Base-by-base conservation (phyloP, 2,113 vertebrate species). In the Pongo abelii region DNA sequence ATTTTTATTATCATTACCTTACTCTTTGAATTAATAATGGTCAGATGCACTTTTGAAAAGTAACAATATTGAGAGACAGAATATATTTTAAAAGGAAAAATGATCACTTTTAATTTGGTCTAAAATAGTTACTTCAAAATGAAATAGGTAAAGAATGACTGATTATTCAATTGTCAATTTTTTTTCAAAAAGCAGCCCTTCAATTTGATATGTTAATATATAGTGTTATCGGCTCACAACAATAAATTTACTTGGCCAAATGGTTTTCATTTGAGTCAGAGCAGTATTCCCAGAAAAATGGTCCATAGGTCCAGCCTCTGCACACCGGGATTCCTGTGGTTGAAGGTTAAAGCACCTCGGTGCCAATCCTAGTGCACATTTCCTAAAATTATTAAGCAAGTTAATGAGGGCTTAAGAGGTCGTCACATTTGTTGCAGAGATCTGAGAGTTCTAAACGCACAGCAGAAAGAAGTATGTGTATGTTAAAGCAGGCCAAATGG, bases 21-120 rank as follows among this genome's bases (percentile, higher is more conserved):
- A n/a, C 38, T 57, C n/a, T 84, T 74, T 81, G 89, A 92, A 27
- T 85, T 91, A 90, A 94, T 32, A 30, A 84, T 67, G 13, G 35
- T 75, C 48, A 85, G 72, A 92, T 35, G 4, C 17, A 89, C 59
- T 88, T 92, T 89, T 46, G 40, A 85, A 96, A 97, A 96, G 40
- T n/a, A 89, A 78, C 23, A 69, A 81, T 64, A 61, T 8, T 38
- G 70, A 89, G 27, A 38, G 13, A 18, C 5, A 64, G 14, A 69
- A 94, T 69, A 69, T 74, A 79, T 57, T 86, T 95, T 17, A 75
- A 78, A 69, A 69, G 48, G 69, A 46, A 84, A 96, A 96, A 61
- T n/a, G 2, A 52, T 38, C n/a, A 20, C 11, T 93, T 97, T 94
- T 74, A 75, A 84, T 69, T 93, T 87, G 32, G 30, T 23, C 38